Percentiles rank a stretch among this genome's conserved stretches.
Evolutionary conservation across 2,797 vertebrate genomes (phyloP).

Genomic region (Pseudopleuronectes americanus): DNA sequence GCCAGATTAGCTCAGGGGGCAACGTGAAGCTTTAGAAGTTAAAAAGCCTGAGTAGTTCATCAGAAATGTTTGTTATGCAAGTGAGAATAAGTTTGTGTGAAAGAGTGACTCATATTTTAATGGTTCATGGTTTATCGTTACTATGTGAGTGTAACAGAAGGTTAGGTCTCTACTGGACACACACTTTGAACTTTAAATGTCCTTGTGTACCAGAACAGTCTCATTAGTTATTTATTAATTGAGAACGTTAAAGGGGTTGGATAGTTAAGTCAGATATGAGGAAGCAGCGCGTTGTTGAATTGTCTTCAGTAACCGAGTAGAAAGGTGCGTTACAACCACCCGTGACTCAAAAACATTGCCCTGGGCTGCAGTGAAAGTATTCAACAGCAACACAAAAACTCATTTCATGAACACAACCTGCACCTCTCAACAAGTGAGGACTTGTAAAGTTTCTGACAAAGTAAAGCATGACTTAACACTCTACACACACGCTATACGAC

Average conservation of each 20-base stretch:
- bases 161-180: not conserved
- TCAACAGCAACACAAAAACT: slow-evolving; percentile 45
- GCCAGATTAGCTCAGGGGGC: not conserved
- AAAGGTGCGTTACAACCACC: not conserved
- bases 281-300: slow-evolving; percentile 4
- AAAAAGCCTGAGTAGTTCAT: not conserved
- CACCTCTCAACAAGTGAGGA: slow-evolving; percentile 39
- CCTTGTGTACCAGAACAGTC: too few relatives aligned
- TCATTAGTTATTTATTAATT: too few relatives aligned
- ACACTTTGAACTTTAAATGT: too few relatives aligned
- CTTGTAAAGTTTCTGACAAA: slow-evolving; percentile 54
- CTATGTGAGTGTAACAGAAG: not conserved
- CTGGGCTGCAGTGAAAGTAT: slow-evolving; percentile 20
- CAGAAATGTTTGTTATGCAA: not conserved
- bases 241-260: too few relatives aligned
- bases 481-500: not conserved
- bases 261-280: too few relatives aligned
- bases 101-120: slow-evolving; percentile 1
- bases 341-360: slow-evolving; percentile 8
- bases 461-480: slow-evolving; percentile 4
- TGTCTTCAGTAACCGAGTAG: not conserved
- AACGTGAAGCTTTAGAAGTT: not conserved
- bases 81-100: not conserved
- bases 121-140: not conserved
- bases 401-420: slow-evolving; percentile 18